Evolutionary conservation across 2,797 vertebrate genomes (phyloP), one percentile per base, ranked within the genome.

Genomic region (Tympanoctomys barrerae): DNA sequence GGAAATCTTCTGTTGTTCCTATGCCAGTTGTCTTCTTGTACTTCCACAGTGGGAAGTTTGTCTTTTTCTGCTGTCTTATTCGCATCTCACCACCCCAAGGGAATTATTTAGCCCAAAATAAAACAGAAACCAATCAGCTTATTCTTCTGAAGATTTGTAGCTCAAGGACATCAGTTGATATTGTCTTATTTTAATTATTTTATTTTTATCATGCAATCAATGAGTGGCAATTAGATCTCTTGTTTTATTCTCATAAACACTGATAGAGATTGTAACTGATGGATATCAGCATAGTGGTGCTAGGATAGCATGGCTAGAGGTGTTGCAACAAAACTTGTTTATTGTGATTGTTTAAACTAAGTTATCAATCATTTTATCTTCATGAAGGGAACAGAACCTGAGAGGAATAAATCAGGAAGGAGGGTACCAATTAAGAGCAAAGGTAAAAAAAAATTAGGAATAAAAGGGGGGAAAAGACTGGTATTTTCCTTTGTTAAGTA

Each of bases 1-100:
- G 82, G 91, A 95, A 94, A 92, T 97, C 77, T 92, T 96, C 80
- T 87, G 59, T 57, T 92, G 75, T 95, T 59, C 73, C 78, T 36
- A 78, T 54, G 64, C 82, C 81, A 85, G 49, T 89, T 90, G 54
- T 64, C 68, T 87, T 92, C 64, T 93, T 93, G 12, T 86, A 87
- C 77, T 89, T 94, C 59, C 83, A 96, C 66, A 91, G 95, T 68
- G 64, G 92, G 79, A 97, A 90, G 7, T 87, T 64, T 73, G 36
- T 90, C 83, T 95, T 95, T 94, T 90, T 90, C 28, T 95, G 82
- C 24, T 66, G 7, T 71, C 59, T 82, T 59, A 10, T 36, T 91
- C 8, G 79, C 64, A 36, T 90, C 36, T 68, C 57, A 62, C 68
- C 28, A 75, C 52, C 68, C 68, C 4, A 93, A 82, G 88, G 83